These are phyloP conservation scores for Pogona vitticeps DNA, from an alignment of 2,113 vertebrate genomes.

Conservation along the genomic window DNA sequence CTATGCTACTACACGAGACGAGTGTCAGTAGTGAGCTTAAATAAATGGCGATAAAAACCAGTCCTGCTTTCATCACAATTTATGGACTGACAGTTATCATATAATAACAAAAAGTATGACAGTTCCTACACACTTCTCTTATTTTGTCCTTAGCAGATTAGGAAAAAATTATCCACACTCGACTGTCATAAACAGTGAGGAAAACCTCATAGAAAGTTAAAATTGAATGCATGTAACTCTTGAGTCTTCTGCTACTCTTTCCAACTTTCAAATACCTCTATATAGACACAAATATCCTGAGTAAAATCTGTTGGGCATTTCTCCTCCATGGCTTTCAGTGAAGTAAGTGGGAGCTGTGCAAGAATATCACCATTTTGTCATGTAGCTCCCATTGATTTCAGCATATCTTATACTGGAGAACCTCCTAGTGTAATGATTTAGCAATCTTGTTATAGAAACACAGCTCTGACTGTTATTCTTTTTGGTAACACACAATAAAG, in stretches of 20 bases:
- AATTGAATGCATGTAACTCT: not conserved
- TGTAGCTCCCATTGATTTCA: not conserved
- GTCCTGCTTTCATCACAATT: too few species aligned
- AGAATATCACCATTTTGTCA: not conserved
- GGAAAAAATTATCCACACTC: constrained; percentile 39
- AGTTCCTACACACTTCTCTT: constrained; percentile 26
- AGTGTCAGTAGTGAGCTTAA: too few species aligned
- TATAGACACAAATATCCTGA: too few species aligned
- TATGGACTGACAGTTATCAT: not conserved
- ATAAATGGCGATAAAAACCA: too few species aligned
- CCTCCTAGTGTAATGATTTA: not conserved
- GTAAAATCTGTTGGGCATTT: not conserved
- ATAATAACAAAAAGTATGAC: constrained; percentile 23
- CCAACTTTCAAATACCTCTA: too few species aligned
- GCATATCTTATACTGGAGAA: not conserved
- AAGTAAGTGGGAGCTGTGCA: not conserved
- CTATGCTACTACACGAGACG: too few species aligned
- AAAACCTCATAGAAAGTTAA: not conserved
- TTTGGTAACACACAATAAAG: not conserved
- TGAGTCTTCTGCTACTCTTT: too few species aligned
- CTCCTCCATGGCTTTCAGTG: not conserved
- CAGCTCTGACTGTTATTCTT: not conserved
- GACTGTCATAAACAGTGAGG: constrained; percentile 4
- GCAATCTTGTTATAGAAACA: not conserved
- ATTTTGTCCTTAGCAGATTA: constrained; percentile 2